phyloP scores from a whole-genome alignment of 2,888 invertebrate genomes.

The Ecdyonurus torrentis region DNA sequence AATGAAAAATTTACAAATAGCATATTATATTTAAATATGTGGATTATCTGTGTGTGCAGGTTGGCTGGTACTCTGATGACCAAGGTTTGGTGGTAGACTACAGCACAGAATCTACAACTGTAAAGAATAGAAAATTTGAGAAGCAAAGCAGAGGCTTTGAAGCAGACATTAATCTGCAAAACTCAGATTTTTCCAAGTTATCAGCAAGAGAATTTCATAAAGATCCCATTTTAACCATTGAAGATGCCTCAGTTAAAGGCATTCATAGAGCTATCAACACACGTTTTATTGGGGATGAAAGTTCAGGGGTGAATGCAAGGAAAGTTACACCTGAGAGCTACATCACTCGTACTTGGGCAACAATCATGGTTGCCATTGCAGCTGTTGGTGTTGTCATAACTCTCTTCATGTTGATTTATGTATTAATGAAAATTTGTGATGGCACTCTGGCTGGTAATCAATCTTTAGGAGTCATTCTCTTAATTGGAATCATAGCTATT shows the following conservation, averaged over 20 bases:
- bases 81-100: constrained; percentile 20
- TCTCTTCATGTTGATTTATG: constrained; percentile 22
- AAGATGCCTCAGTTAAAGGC: constrained; percentile 6
- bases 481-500: constrained; percentile 20
- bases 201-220: background rate
- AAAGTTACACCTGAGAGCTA: constrained; percentile 16
- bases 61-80: constrained; percentile 22
- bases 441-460: constrained; percentile 21
- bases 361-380: constrained; percentile 20
- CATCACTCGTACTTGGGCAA: constrained; percentile 21
- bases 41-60: too few relatives aligned
- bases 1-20: too few relatives aligned
- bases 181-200: background rate
- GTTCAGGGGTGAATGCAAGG: constrained; percentile 9
- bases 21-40: too few relatives aligned
- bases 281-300: background rate
- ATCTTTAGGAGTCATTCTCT: constrained; percentile 20
- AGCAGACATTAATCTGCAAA: background rate
- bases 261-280: background rate
- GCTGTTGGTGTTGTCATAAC: constrained; percentile 21
- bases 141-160: background rate
- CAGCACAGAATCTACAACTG: background rate
- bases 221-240: background rate
- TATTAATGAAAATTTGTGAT: constrained; percentile 22
- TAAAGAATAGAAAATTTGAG: background rate